Evolutionary conservation across 2,113 vertebrate species (phyloP).

Genomic region (Hipposideros armiger): DNA sequence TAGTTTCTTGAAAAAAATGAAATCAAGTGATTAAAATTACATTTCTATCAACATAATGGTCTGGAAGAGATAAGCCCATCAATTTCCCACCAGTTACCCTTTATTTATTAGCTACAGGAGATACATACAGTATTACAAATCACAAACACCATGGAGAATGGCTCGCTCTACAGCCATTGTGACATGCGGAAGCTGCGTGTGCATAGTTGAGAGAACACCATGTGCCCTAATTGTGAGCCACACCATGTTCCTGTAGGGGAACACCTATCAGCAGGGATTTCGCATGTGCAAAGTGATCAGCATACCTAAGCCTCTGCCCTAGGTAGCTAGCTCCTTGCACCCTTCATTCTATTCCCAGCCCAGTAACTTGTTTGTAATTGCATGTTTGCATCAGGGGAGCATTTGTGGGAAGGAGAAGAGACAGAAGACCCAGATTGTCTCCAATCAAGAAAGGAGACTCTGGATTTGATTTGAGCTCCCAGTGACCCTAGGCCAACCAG

Average conservation of each 20-base stretch:
- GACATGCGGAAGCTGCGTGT: fast-evolving
- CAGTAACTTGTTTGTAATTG: background rate
- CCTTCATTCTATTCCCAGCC: background rate
- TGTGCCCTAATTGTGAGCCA: background rate
- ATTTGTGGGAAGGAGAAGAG: background rate
- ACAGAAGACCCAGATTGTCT: background rate
- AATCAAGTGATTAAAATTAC: slow-evolving; percentile 15
- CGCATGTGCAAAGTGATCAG: background rate
- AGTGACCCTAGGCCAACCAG: background rate
- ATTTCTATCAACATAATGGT: background rate
- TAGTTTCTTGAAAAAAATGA: slow-evolving; percentile 8
- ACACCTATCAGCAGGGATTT: background rate
- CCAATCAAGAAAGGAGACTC: background rate
- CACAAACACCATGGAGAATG: background rate
- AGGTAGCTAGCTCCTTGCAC: background rate
- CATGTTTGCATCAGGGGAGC: background rate
- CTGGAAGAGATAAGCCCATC: background rate
- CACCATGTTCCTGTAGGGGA: background rate
- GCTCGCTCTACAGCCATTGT: background rate
- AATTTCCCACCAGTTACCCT: background rate
- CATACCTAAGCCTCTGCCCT: background rate
- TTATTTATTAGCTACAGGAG: background rate
- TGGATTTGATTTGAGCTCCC: background rate
- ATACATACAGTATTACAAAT: background rate
- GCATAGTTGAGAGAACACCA: background rate